Evolutionary conservation across 2,888 invertebrate species (phyloP), one percentile per base, ranked within the genome.

Genomic region (Agapostemon virescens): DNA sequence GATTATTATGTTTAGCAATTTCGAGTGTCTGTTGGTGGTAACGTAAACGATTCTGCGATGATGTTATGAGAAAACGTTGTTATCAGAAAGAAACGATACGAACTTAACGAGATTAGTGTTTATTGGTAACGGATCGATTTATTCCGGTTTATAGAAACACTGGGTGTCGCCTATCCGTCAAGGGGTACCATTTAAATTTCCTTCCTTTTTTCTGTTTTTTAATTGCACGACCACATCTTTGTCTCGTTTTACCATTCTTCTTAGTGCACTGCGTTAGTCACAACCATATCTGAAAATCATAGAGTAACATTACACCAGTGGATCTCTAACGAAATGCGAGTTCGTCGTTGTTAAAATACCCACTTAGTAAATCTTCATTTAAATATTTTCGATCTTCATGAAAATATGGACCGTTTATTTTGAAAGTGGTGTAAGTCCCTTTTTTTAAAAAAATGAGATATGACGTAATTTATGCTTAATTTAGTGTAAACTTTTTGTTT

Each of bases 251-350:
- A n/a, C n/a, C 66, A 23, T 30, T 77, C 58, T 36, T 55, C 69
- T 68, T 74, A 64, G 33, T n/a, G 36, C 74, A 70, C 74, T 69
- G 80, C 77, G 70, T 87, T 87, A 81, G 87, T 88, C 88, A 88
- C 83, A 88, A 88, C 88, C 88, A 88, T 83, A 88, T 78, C 88
- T 88, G 77, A 7, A 36, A 17, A 72, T 0, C 20, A 72, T 26
- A 45, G n/a, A n/a, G 38, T 26, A 68, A 52, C n/a, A 30, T 70
- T 6, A 40, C 52, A 30, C 20, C 36, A 17, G 42, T 15, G 36
- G 38, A 42, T 2, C 55, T 15, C 11, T 3, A 49, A 45, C n/a
- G n/a, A 45, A 45, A n/a, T 45, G 45, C 20, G 45, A 45, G 45
- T 49, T 20, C 11, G 9, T 49, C 20, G n/a, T 49, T 20, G n/a